A percentile compares a stretch with the other conserved stretches of the same genome.
These are phyloP conservation scores for Microcebus murinus DNA, from an alignment of 2,113 vertebrate species.

Conservation along the genomic window DNA sequence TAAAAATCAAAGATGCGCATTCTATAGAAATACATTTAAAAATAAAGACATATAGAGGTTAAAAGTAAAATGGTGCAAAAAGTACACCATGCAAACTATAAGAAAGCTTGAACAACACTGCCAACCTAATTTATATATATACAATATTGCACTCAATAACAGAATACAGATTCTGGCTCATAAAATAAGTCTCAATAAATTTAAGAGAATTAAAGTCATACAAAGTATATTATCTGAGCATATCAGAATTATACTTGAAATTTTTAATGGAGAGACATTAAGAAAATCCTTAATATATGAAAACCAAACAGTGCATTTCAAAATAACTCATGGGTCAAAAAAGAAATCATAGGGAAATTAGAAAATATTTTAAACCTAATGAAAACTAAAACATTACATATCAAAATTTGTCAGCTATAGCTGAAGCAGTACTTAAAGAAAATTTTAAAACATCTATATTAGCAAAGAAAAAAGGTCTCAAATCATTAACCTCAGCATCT, in stretches of 20 bases:
- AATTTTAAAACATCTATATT: neutral
- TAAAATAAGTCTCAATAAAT: slow-evolving; percentile 25
- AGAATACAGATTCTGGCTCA: neutral
- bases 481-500: neutral
- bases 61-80: slow-evolving; percentile 33
- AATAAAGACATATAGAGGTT: neutral
- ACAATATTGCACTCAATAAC: neutral
- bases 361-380: slow-evolving; percentile 37
- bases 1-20: neutral
- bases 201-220: neutral
- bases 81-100: neutral
- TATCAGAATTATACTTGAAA: slow-evolving; percentile 14
- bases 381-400: neutral
- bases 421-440: neutral
- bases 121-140: neutral
- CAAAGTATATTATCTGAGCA: neutral
- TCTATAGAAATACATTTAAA: neutral
- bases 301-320: neutral
- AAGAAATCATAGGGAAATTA: neutral
- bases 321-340: slow-evolving; percentile 1
- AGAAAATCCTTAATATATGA: neutral
- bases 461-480: neutral
- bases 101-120: neutral
- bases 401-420: neutral
- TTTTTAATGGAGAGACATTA: neutral